Evolutionary conservation across 30 jellyfish, hydroid and myxozoan species (phyloP), one percentile per base, ranked within the genome.

Genomic region (Aurelia aurita complex sp. Pacific): DNA sequence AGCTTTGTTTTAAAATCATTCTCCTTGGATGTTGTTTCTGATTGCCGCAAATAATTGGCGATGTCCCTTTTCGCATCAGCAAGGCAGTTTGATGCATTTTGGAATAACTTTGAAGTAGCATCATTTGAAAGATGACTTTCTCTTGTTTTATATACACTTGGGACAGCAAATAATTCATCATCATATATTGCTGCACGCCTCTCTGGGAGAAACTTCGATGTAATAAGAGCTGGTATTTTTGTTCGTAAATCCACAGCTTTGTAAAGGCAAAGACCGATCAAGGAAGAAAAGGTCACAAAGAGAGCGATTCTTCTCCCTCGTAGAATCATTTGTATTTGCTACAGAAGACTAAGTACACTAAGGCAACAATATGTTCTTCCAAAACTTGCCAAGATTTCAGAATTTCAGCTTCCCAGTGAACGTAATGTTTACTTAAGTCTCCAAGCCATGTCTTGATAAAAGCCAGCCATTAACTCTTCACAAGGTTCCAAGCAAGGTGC

Each of bases 61-160:
- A 91, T 81, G 64, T 85, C 76, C 52, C 69, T 72, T 59, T 76
- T 81, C 42, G 91, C 90, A 11, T 67, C 29, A 10, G 38, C 67
- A 38, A 91, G 81, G 35, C 97, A 91, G 23, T 60, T 59, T 76
- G 67, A 46, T 32, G 97, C 86, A 17, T 69, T 75, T 52, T 86
- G 62, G 77, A 83, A 78, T 6, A 76, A 70, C 42, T 34, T 76
- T 4, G 87, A 60, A 36, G 87, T 51, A 59, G 36, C 64, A 19
- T 15, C n/a, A 13, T 64, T 62, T 0, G 87, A 16, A 35, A 59
- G 65, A 17, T 63, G 29, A 60, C 13, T 74, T 34, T 51, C 42
- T 50, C 19, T 16, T 19, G 70, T 23, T 14, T 10, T 74, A 14
- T 46, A 46, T 2, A 46, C 57, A 5, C 14, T 46, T 46, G 57